phyloP scores from a whole-genome alignment of 2,888 invertebrate genomes.

The Amorpha juglandis region DNA sequence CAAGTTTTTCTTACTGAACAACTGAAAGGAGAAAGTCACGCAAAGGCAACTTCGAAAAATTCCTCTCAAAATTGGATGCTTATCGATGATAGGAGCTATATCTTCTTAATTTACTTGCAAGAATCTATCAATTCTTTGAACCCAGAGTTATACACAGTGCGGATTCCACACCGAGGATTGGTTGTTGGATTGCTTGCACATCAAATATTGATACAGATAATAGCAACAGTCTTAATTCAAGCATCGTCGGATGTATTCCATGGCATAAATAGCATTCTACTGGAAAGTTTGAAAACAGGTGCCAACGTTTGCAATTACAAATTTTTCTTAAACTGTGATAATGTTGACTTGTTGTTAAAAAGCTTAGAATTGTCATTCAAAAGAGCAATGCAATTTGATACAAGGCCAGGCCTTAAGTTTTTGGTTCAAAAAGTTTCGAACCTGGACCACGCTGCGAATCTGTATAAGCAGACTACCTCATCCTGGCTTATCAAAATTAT shows the following conservation, averaged over 20 bases:
- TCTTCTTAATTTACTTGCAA: slow-evolving; percentile 93
- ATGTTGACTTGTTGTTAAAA: slow-evolving; percentile 89
- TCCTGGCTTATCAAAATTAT: slow-evolving; percentile 96
- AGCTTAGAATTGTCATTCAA: slow-evolving; percentile 92
- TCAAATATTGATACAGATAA: slow-evolving; percentile 95
- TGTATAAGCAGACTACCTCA: slow-evolving; percentile 96
- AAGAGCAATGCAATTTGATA: slow-evolving; percentile 94
- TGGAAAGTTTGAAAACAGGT: slow-evolving; percentile 78
- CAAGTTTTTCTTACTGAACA: slow-evolving; percentile 91
- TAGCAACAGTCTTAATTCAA: slow-evolving; percentile 93
- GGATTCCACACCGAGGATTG: slow-evolving; percentile 94
- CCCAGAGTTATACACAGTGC: slow-evolving; percentile 90
- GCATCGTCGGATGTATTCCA: slow-evolving; percentile 87
- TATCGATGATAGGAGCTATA: slow-evolving; percentile 93
- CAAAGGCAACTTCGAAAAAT: slow-evolving; percentile 67
- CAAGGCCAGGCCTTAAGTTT: slow-evolving; percentile 96
- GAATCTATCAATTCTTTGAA: slow-evolving; percentile 88
- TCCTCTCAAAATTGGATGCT: slow-evolving; percentile 78
- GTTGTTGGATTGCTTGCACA: slow-evolving; percentile 96
- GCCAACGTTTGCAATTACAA: slow-evolving; percentile 74
- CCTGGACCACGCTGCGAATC: slow-evolving; percentile 92
- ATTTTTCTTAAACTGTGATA: slow-evolving; percentile 83
- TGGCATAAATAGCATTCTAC: slow-evolving; percentile 85
- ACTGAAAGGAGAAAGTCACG: slow-evolving; percentile 62
- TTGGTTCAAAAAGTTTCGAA: slow-evolving; percentile 96